These are phyloP conservation scores for Alectoris magna DNA, from an alignment of 2,797 vertebrate species.

Conservation along the genomic window DNA sequence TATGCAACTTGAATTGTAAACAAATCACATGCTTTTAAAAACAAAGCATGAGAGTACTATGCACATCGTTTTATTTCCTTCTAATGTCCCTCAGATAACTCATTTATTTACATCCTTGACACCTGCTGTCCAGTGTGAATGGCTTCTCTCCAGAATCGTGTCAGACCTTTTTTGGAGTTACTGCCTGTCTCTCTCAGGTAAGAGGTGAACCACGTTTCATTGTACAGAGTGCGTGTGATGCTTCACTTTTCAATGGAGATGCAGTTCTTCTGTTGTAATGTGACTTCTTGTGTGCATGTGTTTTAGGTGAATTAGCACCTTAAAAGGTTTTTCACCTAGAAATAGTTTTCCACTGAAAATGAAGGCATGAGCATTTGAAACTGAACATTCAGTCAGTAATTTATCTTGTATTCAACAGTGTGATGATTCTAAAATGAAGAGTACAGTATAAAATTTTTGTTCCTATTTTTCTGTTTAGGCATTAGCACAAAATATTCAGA, in stretches of 20 bases:
- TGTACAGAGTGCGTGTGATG: fast-evolving
- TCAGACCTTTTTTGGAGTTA: slow-evolving; percentile 95
- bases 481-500: not conserved
- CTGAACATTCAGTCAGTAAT: not conserved
- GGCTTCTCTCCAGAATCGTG: slow-evolving; percentile 98
- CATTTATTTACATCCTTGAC: slow-evolving; percentile 80
- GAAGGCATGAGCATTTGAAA: not conserved
- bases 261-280: not conserved
- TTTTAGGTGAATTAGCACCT: not conserved
- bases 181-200: slow-evolving; percentile 94
- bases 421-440: not conserved
- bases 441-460: not conserved
- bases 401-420: not conserved
- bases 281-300: not conserved
- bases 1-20: not conserved
- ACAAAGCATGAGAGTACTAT: not conserved
- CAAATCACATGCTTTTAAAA: not conserved
- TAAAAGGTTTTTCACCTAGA: not conserved
- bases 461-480: not conserved
- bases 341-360: not conserved
- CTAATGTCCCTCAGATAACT: not conserved
- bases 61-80: not conserved
- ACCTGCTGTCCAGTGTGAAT: slow-evolving; percentile 84
- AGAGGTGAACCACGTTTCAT: slow-evolving; percentile 44
- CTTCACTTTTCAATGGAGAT: not conserved